A percentile compares a stretch with the other conserved stretches of the same genome.
These are phyloP conservation scores for Leptothorax acervorum DNA, from an alignment of 2,888 invertebrate genomes.

Conservation along the genomic window DNA sequence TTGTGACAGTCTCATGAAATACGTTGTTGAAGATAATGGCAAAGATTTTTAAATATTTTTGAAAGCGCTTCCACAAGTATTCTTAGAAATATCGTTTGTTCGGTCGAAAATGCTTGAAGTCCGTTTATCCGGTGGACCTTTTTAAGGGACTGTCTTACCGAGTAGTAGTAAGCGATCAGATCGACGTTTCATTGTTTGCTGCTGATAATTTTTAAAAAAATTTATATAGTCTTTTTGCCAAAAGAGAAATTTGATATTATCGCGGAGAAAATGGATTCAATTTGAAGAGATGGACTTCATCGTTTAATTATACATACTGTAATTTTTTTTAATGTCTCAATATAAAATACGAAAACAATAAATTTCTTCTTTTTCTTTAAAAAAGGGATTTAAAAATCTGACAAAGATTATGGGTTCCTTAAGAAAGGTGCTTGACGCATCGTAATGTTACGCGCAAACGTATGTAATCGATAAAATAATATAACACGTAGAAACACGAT, in stretches of 20 bases:
- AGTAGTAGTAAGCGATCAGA: slow-evolving; percentile 46
- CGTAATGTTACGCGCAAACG: neutral
- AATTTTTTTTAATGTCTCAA: neutral
- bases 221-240: neutral
- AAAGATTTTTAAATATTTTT: neutral
- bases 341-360: neutral
- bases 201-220: slow-evolving; percentile 31
- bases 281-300: neutral
- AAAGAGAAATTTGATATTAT: neutral
- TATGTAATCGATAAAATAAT: slow-evolving; percentile 41
- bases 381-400: neutral
- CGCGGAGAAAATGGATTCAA: neutral
- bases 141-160: slow-evolving; percentile 53
- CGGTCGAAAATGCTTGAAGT: slow-evolving; percentile 22
- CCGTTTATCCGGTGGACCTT: slow-evolving; percentile 55
- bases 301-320: neutral
- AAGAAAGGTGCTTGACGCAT: neutral
- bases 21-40: slow-evolving; percentile 28
- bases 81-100: slow-evolving; percentile 38
- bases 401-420: neutral
- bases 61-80: slow-evolving; percentile 20
- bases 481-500: neutral
- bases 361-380: neutral
- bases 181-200: slow-evolving; percentile 7
- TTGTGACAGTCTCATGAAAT: slow-evolving; percentile 30